These are phyloP conservation scores for Pandion haliaetus DNA, from an alignment of 2,113 vertebrate genomes.

Conservation along the genomic window DNA sequence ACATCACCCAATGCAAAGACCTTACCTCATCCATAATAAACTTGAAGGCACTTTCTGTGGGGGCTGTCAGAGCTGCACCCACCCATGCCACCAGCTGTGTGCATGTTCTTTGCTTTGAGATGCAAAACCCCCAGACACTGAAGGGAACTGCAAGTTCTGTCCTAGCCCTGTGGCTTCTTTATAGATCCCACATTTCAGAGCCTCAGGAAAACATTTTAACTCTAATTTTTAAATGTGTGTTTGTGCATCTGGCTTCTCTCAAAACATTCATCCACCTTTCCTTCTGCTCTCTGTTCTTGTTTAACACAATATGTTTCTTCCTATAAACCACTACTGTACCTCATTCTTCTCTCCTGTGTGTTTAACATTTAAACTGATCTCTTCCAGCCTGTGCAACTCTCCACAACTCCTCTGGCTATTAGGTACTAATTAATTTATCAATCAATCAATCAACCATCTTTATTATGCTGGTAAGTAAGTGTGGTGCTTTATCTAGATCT, in stretches of 20 bases:
- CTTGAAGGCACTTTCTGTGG: background rate
- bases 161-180: background rate
- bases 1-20: background rate
- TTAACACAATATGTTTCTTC: background rate
- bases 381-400: background rate
- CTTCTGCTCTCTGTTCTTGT: background rate
- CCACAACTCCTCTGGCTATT: background rate
- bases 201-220: background rate
- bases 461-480: background rate
- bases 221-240: background rate
- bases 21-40: background rate
- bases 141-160: background rate
- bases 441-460: background rate
- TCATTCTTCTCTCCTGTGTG: background rate
- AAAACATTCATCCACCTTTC: background rate
- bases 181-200: background rate
- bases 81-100: background rate
- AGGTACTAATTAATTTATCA: background rate
- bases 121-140: background rate
- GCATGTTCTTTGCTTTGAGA: background rate
- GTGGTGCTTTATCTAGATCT: background rate
- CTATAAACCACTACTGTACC: background rate
- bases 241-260: background rate
- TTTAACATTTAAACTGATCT: background rate
- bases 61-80: background rate